Percentiles rank a stretch among this genome's conserved stretches.
These are phyloP conservation scores for Hirundo rustica DNA, from an alignment of 2,797 vertebrate species.

Conservation along the genomic window DNA sequence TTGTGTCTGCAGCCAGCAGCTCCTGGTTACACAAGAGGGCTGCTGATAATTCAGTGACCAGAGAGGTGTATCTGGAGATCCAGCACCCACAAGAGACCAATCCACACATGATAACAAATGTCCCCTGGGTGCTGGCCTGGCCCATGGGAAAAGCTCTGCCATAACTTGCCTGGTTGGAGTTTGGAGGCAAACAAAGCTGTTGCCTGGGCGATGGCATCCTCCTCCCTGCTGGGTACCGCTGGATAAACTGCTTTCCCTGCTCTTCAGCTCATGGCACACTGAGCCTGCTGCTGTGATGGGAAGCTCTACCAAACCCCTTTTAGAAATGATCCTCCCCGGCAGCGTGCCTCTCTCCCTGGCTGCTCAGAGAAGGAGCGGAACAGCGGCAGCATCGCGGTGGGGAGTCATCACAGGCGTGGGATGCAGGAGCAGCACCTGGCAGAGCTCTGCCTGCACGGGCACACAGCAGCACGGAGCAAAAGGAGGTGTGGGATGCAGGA, in stretches of 20 bases:
- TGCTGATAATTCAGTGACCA: not conserved
- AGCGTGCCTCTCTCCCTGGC: not conserved
- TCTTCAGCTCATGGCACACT: rapidly evolving
- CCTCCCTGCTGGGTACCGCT: not conserved
- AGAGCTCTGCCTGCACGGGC: not conserved
- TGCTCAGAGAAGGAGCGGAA: not conserved
- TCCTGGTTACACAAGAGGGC: not conserved
- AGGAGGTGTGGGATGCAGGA: not conserved
- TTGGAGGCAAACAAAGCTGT: not conserved
- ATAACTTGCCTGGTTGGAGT: not conserved
- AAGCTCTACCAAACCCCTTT: not conserved
- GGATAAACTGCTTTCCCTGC: not conserved
- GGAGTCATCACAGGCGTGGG: not conserved
- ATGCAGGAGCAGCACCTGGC: not conserved
- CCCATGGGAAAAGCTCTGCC: not conserved
- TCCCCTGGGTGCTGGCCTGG: rapidly evolving
- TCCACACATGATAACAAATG: rapidly evolving
- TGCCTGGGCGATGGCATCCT: not conserved
- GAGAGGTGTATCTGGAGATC: not conserved
- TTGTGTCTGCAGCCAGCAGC: not conserved
- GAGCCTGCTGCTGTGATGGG: not conserved
- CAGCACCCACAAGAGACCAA: not conserved
- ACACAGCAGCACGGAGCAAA: no score
- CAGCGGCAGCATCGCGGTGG: rapidly evolving
- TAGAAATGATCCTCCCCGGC: not conserved